A percentile compares a stretch with the other conserved stretches of the same genome.
Evolutionary conservation across 92 coral and sea anemone species (phyloP).

Genomic region (Bergia puertoricense): DNA sequence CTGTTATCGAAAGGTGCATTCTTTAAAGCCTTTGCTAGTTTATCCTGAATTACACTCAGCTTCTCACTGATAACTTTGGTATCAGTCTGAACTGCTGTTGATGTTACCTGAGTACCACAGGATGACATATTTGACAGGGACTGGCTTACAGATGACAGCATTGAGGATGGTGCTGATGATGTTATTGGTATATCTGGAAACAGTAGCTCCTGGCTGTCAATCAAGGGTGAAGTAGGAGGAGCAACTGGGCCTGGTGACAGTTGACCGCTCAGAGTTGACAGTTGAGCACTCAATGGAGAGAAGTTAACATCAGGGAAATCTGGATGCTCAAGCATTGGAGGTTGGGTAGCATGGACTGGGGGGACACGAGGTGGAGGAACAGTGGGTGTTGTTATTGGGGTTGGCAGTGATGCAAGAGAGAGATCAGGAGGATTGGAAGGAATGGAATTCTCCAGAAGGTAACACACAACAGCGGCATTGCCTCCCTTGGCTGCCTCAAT

Average conservation of each 20-base stretch:
- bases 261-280: slow-evolving; percentile 62
- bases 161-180: slow-evolving; percentile 71
- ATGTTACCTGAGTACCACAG: slow-evolving; percentile 62
- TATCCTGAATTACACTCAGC: slow-evolving; percentile 83
- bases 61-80: slow-evolving; percentile 82
- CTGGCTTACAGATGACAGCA: slow-evolving; percentile 74
- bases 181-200: slow-evolving; percentile 75
- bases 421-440: slow-evolving; percentile 90
- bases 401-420: slow-evolving; percentile 78
- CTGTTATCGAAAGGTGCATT: slow-evolving; percentile 50
- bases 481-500: slow-evolving; percentile 99
- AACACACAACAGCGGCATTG: slow-evolving; percentile 94
- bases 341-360: slow-evolving; percentile 93
- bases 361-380: slow-evolving; percentile 99
- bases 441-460: slow-evolving; percentile 88
- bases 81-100: slow-evolving; percentile 90
- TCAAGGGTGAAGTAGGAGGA: slow-evolving; percentile 78
- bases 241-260: slow-evolving; percentile 66
- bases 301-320: slow-evolving; percentile 72
- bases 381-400: slow-evolving; percentile 78
- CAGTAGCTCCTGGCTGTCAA: slow-evolving; percentile 63
- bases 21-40: slow-evolving; percentile 76
- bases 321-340: slow-evolving; percentile 86
- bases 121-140: slow-evolving; percentile 72
- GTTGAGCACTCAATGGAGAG: slow-evolving; percentile 63